These are phyloP conservation scores for Mirounga angustirostris DNA, from an alignment of 2,113 vertebrate genomes.

Conservation along the genomic window DNA sequence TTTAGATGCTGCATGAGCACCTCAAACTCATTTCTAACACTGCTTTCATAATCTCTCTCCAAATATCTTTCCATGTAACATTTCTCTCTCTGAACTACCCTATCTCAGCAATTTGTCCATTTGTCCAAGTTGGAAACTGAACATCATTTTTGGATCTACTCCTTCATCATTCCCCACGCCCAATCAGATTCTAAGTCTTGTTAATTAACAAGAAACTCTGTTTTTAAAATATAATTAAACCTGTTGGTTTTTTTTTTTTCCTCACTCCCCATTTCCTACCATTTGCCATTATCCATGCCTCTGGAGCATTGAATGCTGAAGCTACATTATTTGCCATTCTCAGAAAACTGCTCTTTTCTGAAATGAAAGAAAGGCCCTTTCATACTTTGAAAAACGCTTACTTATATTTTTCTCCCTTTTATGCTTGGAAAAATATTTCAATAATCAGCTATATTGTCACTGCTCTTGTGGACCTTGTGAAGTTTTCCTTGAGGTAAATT, in stretches of 20 bases:
- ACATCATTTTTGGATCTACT: background rate
- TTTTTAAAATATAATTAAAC: background rate
- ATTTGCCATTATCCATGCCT: background rate
- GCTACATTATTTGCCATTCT: background rate
- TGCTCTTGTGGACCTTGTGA: background rate
- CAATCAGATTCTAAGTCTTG: background rate
- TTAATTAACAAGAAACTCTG: background rate
- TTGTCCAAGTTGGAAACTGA: background rate
- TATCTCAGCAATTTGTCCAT: background rate
- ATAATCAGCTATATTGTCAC: background rate
- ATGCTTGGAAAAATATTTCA: background rate
- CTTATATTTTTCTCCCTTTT: background rate
- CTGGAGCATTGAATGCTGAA: background rate
- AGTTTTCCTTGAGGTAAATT: background rate
- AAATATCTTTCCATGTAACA: background rate
- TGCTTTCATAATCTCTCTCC: background rate
- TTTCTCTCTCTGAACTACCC: background rate
- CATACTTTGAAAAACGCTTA: background rate
- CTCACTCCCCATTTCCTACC: background rate
- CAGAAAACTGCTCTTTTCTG: background rate
- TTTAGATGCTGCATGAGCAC: background rate
- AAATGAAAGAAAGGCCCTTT: background rate
- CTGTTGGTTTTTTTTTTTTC: background rate
- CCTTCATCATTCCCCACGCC: background rate
- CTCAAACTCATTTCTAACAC: background rate